phyloP scores from a whole-genome alignment of 2,888 invertebrate genomes.

The Villa cingulata region DNA sequence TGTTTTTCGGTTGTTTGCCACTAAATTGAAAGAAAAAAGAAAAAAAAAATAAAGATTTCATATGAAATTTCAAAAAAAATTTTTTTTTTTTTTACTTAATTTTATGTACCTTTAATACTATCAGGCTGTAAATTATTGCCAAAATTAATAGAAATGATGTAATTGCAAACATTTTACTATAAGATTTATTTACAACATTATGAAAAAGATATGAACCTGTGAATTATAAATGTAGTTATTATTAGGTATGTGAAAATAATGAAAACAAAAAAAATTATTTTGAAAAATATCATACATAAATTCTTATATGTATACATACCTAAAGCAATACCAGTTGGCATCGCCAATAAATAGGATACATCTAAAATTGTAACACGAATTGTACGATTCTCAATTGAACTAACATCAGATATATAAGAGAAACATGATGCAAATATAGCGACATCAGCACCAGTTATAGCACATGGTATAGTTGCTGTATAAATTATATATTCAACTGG shows the following conservation, averaged over 20 bases:
- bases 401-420: slow-evolving; percentile 67
- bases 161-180: slow-evolving; percentile 57
- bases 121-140: slow-evolving; percentile 49
- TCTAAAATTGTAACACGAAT: slow-evolving; percentile 70
- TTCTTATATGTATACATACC: slow-evolving; percentile 37
- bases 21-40: slow-evolving; percentile 13
- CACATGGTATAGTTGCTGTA: slow-evolving; percentile 62
- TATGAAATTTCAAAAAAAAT: not conserved
- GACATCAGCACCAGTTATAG: slow-evolving; percentile 63
- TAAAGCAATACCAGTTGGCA: slow-evolving; percentile 67
- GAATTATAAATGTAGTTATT: not conserved
- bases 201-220: slow-evolving; percentile 52
- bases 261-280: not conserved
- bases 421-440: slow-evolving; percentile 69
- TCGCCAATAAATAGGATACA: slow-evolving; percentile 65
- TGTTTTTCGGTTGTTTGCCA: slow-evolving; percentile 59
- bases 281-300: slow-evolving; percentile 11
- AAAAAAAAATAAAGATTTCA: too few species aligned
- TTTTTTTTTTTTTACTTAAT: too few species aligned
- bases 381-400: slow-evolving; percentile 54
- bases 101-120: slow-evolving; percentile 43
- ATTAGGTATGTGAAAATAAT: not conserved
- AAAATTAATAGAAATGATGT: slow-evolving; percentile 48
- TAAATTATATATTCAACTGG: slow-evolving; percentile 60
- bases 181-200: slow-evolving; percentile 48